Evolutionary conservation across 2,888 invertebrate genomes (phyloP).

Genomic region (Amorpha juglandis): DNA sequence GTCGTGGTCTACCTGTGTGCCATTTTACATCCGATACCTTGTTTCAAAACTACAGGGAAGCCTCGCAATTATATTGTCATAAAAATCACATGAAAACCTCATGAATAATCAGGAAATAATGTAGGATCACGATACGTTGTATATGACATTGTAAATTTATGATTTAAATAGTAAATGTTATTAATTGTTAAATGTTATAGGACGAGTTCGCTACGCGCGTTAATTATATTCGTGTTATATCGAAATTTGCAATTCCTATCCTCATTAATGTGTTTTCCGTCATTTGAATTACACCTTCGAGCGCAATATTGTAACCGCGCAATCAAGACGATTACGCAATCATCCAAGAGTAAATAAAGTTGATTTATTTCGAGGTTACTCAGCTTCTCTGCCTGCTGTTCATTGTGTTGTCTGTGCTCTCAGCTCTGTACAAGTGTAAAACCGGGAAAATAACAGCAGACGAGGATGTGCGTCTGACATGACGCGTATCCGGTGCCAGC

Average conservation of each 20-base stretch:
- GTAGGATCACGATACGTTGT: background rate
- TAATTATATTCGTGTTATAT: conserved; percentile 18
- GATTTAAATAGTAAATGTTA: background rate
- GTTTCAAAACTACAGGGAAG: too few species aligned
- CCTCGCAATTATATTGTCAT: too few species aligned
- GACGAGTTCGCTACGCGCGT: conserved; percentile 13
- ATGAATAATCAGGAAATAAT: too few species aligned
- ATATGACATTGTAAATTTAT: background rate
- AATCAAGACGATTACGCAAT: conserved; percentile 65
- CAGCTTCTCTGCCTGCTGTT: conserved; percentile 48
- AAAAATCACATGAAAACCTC: too few species aligned
- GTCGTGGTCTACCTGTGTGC: too few species aligned
- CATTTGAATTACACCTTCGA: conserved; percentile 44
- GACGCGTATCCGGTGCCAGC: conserved; percentile 69
- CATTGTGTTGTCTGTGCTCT: conserved; percentile 52
- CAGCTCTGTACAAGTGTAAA: conserved; percentile 54
- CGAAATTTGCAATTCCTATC: conserved; percentile 25
- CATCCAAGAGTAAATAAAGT: conserved; percentile 59
- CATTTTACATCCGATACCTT: too few species aligned
- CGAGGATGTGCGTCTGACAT: conserved; percentile 76
- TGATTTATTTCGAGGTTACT: conserved; percentile 62
- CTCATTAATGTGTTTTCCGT: conserved; percentile 48
- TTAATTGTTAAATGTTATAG: too few species aligned
- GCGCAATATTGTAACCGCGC: conserved; percentile 45
- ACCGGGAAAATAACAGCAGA: conserved; percentile 67